A percentile compares a stretch with the other conserved stretches of the same genome.
Conservation (phyloP, 2,113 vertebrate genomes). For the Gallinago paraguaiae region DNA sequence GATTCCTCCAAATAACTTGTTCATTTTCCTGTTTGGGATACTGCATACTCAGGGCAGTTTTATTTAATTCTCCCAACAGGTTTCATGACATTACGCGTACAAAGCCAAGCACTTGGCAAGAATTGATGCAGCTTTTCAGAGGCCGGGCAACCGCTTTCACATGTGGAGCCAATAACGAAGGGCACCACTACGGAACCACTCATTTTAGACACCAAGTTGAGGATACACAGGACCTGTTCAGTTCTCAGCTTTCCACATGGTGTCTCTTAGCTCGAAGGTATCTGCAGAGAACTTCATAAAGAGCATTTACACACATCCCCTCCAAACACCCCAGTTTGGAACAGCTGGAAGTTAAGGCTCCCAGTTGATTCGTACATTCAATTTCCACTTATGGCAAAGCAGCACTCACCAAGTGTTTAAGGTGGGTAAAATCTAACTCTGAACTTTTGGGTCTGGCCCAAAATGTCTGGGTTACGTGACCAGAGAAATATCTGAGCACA, state of each 20-base stretch:
- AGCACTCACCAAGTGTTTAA: not conserved
- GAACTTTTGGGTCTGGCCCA: not conserved
- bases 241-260: accelerated
- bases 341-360: not conserved
- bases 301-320: not conserved
- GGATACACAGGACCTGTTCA: not conserved
- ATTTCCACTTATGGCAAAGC: not conserved
- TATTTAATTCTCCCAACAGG: not conserved
- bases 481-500: not conserved
- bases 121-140: too few relatives aligned
- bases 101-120: not conserved
- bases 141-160: not conserved
- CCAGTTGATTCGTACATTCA: not conserved
- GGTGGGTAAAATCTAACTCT: not conserved
- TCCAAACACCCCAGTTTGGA: not conserved
- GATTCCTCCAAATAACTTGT: not conserved
- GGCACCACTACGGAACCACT: not conserved
- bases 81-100: accelerated
- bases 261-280: not conserved
- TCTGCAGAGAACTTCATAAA: not conserved
- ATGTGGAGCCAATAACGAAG: accelerated
- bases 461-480: not conserved
- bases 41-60: not conserved
- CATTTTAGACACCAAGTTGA: not conserved
- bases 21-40: not conserved